A percentile compares a stretch with the other conserved stretches of the same genome.
Evolutionary conservation across 2,888 invertebrate genomes (phyloP).

Genomic region (Caenorhabditis doughertyi): DNA sequence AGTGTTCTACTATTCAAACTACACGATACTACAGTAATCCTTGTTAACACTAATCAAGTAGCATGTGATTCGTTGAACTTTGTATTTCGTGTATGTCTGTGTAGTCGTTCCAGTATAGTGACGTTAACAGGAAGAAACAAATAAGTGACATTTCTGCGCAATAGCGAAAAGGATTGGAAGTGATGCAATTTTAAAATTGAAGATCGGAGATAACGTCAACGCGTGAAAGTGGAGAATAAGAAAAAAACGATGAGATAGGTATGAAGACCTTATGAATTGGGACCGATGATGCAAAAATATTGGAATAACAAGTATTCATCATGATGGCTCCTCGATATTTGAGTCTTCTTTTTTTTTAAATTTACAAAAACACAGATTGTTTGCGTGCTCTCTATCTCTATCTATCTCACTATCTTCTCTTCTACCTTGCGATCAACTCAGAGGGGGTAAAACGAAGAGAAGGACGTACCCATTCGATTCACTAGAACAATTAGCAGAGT

Average conservation of each 20-base stretch:
- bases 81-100: slow-evolving; percentile 35
- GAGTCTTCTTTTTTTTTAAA: slow-evolving; percentile 50
- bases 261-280: slow-evolving; percentile 34
- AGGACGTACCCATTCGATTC: slow-evolving; percentile 54
- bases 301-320: slow-evolving; percentile 18
- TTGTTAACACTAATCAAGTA: not conserved
- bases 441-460: not conserved
- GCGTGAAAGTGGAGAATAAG: slow-evolving; percentile 7
- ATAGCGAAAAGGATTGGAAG: slow-evolving; percentile 14
- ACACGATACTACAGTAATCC: slow-evolving; percentile 6
- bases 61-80: not conserved
- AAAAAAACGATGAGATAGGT: slow-evolving; percentile 18
- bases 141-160: slow-evolving; percentile 37
- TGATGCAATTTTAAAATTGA: slow-evolving; percentile 55
- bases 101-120: slow-evolving; percentile 31
- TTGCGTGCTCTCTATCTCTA: slow-evolving; percentile 27
- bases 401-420: not conserved
- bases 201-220: slow-evolving; percentile 43
- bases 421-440: slow-evolving; percentile 10
- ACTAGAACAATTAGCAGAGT: slow-evolving; percentile 63
- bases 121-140: slow-evolving; percentile 32
- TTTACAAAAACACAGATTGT: slow-evolving; percentile 56
- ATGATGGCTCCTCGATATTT: slow-evolving; percentile 31
- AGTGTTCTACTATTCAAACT: slow-evolving; percentile 22
- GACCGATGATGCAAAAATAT: slow-evolving; percentile 47